Conservation (phyloP, 1,140 invertebrate genomes). For the Ceratosolen solmsi region DNA sequence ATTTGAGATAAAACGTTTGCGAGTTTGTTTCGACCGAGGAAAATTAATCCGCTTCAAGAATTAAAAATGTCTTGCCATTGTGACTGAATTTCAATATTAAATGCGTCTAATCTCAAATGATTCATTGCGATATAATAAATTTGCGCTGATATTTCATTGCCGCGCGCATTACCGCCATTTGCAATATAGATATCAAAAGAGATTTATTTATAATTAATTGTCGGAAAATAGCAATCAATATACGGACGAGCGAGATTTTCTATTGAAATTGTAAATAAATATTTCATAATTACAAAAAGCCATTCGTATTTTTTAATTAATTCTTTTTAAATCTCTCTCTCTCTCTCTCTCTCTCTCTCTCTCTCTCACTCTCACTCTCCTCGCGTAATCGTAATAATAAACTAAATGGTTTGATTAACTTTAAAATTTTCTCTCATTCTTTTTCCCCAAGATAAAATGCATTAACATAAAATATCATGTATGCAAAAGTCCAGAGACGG, state of each 20-base stretch:
- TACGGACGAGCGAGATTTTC: neutral
- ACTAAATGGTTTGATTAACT: neutral
- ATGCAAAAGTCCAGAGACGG: neutral
- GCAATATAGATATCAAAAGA: neutral
- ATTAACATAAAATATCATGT: neutral
- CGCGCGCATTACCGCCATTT: neutral
- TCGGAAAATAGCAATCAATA: neutral
- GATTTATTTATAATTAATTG: neutral
- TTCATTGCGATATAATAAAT: slow-evolving; percentile 44
- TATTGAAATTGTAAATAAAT: neutral
- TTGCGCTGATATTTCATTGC: neutral
- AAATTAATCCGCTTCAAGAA: slow-evolving; percentile 13
- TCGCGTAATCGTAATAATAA: no score
- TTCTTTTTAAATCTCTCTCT: neutral
- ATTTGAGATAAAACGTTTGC: slow-evolving; percentile 26
- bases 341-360: no score
- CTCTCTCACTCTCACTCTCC: no score
- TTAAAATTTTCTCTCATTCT: no score
- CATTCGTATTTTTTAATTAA: neutral
- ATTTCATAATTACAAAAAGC: neutral
- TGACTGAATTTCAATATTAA: slow-evolving; percentile 15
- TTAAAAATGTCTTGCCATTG: slow-evolving; percentile 34
- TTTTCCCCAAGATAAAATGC: neutral
- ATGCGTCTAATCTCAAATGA: slow-evolving; percentile 1
- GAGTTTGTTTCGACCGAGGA: slow-evolving; percentile 5